These are phyloP conservation scores for Gastracanthus pulcherrimus DNA, from an alignment of 2,888 invertebrate genomes.

Conservation along the genomic window DNA sequence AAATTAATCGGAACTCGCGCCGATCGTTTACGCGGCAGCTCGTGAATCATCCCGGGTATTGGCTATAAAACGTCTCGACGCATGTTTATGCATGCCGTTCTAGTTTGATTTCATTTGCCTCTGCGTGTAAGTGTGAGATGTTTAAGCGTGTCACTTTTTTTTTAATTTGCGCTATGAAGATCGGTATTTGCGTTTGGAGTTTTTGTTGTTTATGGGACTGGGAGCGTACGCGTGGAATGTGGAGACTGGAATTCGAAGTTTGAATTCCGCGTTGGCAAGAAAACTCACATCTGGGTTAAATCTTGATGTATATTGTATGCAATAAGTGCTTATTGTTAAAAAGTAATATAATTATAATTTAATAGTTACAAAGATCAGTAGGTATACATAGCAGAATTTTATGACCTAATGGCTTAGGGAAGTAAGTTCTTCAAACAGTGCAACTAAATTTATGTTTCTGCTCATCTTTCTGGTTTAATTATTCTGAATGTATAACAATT, in stretches of 20 bases:
- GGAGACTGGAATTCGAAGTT: not conserved
- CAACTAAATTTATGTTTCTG: too few relatives aligned
- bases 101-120: slow-evolving; percentile 1
- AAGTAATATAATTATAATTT: too few relatives aligned
- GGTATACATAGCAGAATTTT: too few relatives aligned
- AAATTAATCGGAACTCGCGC: not conserved
- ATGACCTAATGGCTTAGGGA: too few relatives aligned
- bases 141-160: not conserved
- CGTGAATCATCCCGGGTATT: slow-evolving; percentile 17
- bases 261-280: not conserved
- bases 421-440: too few relatives aligned
- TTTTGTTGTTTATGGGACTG: not conserved
- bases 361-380: too few relatives aligned
- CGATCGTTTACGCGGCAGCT: too few relatives aligned
- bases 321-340: too few relatives aligned
- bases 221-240: not conserved
- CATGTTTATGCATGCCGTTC: not conserved
- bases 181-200: not conserved
- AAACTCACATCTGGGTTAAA: not conserved
- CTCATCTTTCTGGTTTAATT: too few relatives aligned
- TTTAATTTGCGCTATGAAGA: not conserved
- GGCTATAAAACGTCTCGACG: not conserved
- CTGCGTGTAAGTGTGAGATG: not conserved
- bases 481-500: too few relatives aligned
- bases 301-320: too few relatives aligned